These are phyloP conservation scores for Eucera pruinosa DNA, from an alignment of 2,888 invertebrate species.

Conservation along the genomic window DNA sequence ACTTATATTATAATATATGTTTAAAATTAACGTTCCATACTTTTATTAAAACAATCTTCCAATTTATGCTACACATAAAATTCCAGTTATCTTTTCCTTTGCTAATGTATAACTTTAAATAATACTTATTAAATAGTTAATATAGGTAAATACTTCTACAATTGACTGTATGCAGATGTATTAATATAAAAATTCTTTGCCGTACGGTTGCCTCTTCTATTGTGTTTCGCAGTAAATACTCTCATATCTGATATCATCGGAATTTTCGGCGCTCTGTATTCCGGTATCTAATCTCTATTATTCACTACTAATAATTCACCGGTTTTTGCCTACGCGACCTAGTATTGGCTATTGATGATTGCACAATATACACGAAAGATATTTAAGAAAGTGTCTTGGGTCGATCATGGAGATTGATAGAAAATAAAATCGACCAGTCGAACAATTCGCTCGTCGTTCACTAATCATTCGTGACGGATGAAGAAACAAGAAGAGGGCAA, in stretches of 20 bases:
- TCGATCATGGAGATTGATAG: slow-evolving; percentile 1
- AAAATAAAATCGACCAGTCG: slow-evolving; percentile 14
- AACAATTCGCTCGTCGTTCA: neutral
- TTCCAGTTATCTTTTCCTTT: too few species aligned
- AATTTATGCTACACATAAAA: too few species aligned
- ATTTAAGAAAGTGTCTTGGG: slow-evolving; percentile 17
- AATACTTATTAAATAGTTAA: too few species aligned
- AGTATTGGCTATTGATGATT: slow-evolving; percentile 5
- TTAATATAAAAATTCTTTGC: neutral
- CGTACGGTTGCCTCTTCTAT: neutral
- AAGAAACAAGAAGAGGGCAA: neutral
- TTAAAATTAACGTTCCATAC: too few species aligned
- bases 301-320: slow-evolving; percentile 40
- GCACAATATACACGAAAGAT: slow-evolving; percentile 9
- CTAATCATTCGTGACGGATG: slow-evolving; percentile 12
- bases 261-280: neutral
- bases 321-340: slow-evolving; percentile 8
- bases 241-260: neutral
- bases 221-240: neutral
- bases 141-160: too few species aligned
- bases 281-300: neutral
- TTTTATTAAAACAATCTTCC: too few species aligned
- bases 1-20: too few species aligned
- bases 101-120: too few species aligned
- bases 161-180: neutral